Evolutionary conservation across 2,888 invertebrate genomes (phyloP).

Genomic region (Panorpa germanica): DNA sequence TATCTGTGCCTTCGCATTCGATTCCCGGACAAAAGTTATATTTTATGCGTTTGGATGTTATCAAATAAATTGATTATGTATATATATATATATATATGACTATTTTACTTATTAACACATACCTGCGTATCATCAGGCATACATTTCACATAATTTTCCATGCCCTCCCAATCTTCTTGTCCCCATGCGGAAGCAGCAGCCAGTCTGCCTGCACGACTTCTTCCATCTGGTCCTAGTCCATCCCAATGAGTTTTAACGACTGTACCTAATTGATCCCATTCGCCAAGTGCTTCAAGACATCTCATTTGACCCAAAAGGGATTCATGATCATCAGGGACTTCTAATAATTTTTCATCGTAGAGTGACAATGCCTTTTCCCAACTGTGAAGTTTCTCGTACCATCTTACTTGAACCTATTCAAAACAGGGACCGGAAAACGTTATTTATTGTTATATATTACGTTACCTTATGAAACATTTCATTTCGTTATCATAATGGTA

Average conservation of each 20-base stretch:
- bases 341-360: constrained; percentile 57
- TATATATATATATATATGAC: too few species aligned
- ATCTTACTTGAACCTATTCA: constrained; percentile 60
- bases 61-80: too few species aligned
- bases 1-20: too few species aligned
- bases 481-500: constrained; percentile 13
- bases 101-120: too few species aligned
- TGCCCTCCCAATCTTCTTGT: constrained; percentile 79
- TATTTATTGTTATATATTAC: background rate
- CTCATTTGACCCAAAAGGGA: constrained; percentile 84
- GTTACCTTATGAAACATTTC: background rate
- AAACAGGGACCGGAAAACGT: background rate
- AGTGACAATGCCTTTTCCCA: constrained; percentile 92
- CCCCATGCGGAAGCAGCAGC: constrained; percentile 96
- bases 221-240: constrained; percentile 33
- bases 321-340: constrained; percentile 50
- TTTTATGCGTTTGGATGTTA: too few species aligned
- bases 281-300: constrained; percentile 88
- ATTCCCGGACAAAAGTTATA: too few species aligned
- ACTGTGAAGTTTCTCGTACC: constrained; percentile 98
- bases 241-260: constrained; percentile 67
- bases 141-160: constrained; percentile 77
- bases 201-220: constrained; percentile 61
- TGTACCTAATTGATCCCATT: constrained; percentile 78
- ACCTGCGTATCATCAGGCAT: constrained; percentile 85